Conservation (phyloP, 64 coral and sea anemone genomes). For the Montipora efflorescens region DNA sequence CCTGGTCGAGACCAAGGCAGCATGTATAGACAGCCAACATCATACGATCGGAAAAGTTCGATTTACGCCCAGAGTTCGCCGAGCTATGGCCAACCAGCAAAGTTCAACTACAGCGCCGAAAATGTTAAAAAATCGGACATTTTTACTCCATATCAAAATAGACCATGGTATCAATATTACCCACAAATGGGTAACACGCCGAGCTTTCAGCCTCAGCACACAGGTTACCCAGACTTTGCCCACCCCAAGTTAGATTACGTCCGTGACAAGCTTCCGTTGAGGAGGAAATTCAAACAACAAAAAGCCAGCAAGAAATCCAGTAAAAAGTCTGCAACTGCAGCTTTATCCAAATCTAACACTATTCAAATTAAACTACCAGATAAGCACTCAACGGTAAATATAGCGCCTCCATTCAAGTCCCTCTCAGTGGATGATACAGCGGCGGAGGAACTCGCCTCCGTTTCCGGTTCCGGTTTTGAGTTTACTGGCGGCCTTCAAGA, state of each 20-base stretch:
- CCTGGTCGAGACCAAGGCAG: slow-evolving; percentile 23
- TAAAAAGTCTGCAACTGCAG: not conserved
- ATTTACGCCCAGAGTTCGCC: not conserved
- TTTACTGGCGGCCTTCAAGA: not conserved
- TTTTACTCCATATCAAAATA: not conserved
- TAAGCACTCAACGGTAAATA: not conserved
- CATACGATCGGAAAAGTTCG: not conserved
- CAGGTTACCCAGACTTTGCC: not conserved
- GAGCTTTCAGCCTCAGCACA: not conserved
- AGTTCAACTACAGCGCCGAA: not conserved
- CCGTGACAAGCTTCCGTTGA: not conserved
- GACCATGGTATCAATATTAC: not conserved
- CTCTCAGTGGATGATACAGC: not conserved
- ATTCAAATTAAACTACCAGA: slow-evolving; percentile 26
- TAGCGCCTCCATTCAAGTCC: not conserved
- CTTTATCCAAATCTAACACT: not conserved
- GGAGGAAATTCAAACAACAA: not conserved
- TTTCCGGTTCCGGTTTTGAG: slow-evolving; percentile 12
- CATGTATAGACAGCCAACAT: not conserved
- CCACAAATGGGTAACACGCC: not conserved
- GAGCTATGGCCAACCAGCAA: not conserved
- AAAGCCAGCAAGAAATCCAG: not conserved
- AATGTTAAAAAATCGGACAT: not conserved
- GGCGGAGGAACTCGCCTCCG: not conserved
- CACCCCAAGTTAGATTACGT: not conserved